Evolutionary conservation across 2,113 vertebrate genomes (phyloP).

Genomic region (Salvelinus namaycush): DNA sequence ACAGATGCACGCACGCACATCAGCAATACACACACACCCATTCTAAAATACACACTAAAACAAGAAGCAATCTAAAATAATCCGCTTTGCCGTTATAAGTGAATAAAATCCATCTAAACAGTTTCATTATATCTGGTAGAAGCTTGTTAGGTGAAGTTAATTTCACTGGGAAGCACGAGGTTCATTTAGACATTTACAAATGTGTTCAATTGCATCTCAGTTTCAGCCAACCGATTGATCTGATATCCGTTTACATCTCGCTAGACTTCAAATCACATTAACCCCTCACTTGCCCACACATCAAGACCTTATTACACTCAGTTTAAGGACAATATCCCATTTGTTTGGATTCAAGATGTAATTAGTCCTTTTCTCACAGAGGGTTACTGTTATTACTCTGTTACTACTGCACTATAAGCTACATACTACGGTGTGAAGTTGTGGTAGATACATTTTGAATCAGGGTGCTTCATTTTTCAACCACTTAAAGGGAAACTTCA

Average conservation of each 20-base stretch:
- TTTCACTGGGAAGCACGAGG: constrained; percentile 21
- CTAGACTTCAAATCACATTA: constrained; percentile 34
- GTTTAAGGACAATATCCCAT: background rate
- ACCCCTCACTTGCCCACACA: constrained; percentile 23
- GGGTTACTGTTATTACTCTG: background rate
- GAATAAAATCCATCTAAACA: constrained; percentile 32
- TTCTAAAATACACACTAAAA: background rate
- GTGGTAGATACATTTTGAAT: no score
- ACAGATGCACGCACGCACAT: no score
- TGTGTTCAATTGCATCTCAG: constrained; percentile 29
- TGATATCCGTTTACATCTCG: background rate
- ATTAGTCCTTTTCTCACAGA: no score
- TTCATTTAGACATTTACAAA: constrained; percentile 49
- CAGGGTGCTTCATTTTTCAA: no score
- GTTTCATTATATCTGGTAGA: constrained; percentile 18
- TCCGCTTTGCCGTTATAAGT: background rate
- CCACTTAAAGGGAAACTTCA: no score
- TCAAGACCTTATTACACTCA: constrained; percentile 36
- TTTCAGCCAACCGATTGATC: constrained; percentile 4
- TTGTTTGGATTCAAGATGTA: no score
- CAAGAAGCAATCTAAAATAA: constrained; percentile 5
- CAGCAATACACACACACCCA: no score
- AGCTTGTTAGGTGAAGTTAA: constrained; percentile 34
- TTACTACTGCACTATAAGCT: constrained; percentile 16
- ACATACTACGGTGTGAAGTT: no score